A percentile compares a stretch with the other conserved stretches of the same genome.
Conservation (phyloP, 2,888 invertebrate species). For the Clunio marinus region DNA sequence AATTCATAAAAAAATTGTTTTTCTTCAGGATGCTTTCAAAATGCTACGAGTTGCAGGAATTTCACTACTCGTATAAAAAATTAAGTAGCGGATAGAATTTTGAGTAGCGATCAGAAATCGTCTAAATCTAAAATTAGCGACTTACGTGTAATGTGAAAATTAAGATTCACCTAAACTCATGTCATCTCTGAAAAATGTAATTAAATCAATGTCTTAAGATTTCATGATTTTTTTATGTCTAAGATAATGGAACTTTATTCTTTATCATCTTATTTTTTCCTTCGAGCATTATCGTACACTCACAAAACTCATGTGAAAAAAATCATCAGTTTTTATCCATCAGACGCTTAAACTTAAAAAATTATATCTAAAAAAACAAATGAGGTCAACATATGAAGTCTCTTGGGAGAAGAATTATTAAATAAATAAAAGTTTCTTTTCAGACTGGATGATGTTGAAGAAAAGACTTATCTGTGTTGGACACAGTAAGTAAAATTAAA, state of each 20-base stretch:
- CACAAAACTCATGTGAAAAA: not conserved
- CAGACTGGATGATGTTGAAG: not conserved
- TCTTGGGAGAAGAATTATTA: not conserved
- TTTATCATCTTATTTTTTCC: slow-evolving; percentile 1
- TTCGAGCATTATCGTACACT: not conserved
- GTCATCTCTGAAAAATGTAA: too few relatives aligned
- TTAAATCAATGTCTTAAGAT: too few relatives aligned
- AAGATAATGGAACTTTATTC: slow-evolving; percentile 23
- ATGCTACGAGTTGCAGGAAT: too few relatives aligned
- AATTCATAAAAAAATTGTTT: slow-evolving; percentile 5
- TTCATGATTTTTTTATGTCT: too few relatives aligned
- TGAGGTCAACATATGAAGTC: slow-evolving; percentile 5
- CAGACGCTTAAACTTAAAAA: not conserved
- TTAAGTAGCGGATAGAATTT: too few relatives aligned
- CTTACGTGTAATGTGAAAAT: too few relatives aligned
- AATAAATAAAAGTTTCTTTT: too few relatives aligned
- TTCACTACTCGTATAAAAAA: too few relatives aligned
- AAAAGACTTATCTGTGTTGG: not conserved
- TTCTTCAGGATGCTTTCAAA: too few relatives aligned
- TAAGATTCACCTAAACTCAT: too few relatives aligned
- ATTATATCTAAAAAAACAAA: not conserved
- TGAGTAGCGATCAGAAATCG: too few relatives aligned
- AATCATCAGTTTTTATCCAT: not conserved
- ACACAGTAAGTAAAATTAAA: not conserved
- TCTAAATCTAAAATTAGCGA: too few relatives aligned